phyloP scores from a whole-genome alignment of 2,113 vertebrate species.

The Xiphorhynchus elegans region DNA sequence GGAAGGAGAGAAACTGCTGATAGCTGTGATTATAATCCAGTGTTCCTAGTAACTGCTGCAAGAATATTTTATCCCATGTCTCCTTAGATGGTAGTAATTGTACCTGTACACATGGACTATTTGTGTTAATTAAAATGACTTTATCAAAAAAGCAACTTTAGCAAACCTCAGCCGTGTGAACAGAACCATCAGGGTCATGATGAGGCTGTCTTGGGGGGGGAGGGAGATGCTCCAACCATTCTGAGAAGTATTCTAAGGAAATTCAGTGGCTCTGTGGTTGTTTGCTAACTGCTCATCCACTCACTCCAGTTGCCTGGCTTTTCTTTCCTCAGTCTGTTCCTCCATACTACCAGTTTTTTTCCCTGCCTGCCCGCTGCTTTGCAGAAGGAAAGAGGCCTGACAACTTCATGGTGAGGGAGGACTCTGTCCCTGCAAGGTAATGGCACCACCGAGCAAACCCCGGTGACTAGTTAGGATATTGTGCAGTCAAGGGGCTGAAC shows the following conservation, averaged over 20 bases:
- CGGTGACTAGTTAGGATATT: not conserved
- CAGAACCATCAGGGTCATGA: not conserved
- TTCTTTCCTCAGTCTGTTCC: not conserved
- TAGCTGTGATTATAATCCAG: not conserved
- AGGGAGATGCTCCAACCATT: not conserved
- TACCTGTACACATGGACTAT: not conserved
- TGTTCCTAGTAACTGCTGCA: not conserved
- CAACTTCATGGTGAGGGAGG: not conserved
- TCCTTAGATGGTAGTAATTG: not conserved
- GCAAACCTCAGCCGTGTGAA: not conserved
- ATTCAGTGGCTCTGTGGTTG: not conserved
- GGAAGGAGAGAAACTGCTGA: not conserved
- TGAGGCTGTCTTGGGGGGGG: not conserved
- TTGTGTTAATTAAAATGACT: not conserved
- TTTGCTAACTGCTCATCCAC: not conserved
- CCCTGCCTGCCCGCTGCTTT: not conserved
- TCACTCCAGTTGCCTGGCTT: not conserved
- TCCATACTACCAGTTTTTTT: not conserved
- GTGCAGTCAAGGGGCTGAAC: not conserved
- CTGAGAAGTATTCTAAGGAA: not conserved
- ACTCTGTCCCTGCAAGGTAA: not conserved
- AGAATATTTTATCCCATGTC: not conserved
- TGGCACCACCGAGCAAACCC: not conserved
- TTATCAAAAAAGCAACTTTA: not conserved
- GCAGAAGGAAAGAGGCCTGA: not conserved